These are phyloP conservation scores for Pelagia noctiluca DNA, from an alignment of 30 jellyfish, hydroid and myxozoan species.

Conservation along the genomic window DNA sequence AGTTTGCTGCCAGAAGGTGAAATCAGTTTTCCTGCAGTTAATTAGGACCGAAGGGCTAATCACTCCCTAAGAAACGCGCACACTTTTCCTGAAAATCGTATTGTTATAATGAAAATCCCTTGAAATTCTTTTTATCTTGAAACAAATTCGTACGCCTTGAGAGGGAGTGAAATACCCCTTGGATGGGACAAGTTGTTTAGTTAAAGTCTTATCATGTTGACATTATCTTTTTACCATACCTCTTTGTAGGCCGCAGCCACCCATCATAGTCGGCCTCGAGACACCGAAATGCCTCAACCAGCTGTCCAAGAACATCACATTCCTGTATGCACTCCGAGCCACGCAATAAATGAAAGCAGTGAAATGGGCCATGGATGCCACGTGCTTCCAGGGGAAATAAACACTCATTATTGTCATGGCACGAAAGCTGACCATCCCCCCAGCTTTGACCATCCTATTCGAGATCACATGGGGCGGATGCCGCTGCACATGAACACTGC, in stretches of 20 bases:
- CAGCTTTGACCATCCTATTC: constrained; percentile 36
- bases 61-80: too few species aligned
- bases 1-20: too few species aligned
- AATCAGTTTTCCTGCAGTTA: too few species aligned
- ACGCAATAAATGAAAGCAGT: constrained; percentile 4
- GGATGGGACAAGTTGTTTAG: too few species aligned
- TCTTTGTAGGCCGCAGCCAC: constrained; percentile 15
- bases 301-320: neutral
- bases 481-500: constrained; percentile 49
- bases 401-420: constrained; percentile 31
- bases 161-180: too few species aligned
- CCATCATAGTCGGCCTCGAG: constrained; percentile 49
- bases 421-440: constrained; percentile 49
- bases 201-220: neutral
- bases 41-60: too few species aligned
- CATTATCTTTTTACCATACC: neutral
- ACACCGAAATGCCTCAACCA: neutral
- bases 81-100: too few species aligned
- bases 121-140: too few species aligned
- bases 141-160: too few species aligned
- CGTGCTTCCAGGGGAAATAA: constrained; percentile 33
- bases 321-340: constrained; percentile 1
- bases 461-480: constrained; percentile 58
- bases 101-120: too few species aligned
- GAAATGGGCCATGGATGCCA: constrained; percentile 49